Percentiles rank a stretch among this genome's conserved stretches.
Conservation (phyloP, 2,797 vertebrate species). For the Uromys caudimaculatus region DNA sequence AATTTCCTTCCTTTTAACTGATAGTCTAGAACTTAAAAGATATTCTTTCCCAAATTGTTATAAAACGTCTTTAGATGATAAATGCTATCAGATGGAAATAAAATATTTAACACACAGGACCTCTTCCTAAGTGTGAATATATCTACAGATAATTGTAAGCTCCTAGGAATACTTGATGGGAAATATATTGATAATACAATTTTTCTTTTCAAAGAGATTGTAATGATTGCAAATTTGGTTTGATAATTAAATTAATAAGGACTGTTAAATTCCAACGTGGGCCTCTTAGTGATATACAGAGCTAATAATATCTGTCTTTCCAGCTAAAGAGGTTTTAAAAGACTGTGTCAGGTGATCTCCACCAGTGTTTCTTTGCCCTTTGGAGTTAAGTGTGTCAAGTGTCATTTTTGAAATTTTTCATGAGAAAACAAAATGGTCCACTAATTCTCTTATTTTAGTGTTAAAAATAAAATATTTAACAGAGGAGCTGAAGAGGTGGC, state of each 20-base stretch:
- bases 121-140: conserved; percentile 60
- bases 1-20: background rate
- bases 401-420: conserved; percentile 82
- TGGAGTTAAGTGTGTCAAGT: conserved; percentile 86
- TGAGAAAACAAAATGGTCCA: conserved; percentile 80
- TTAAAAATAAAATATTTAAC: conserved; percentile 47
- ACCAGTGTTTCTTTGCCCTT: conserved; percentile 84
- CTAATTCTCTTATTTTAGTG: conserved; percentile 60
- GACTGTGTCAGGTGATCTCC: conserved; percentile 83
- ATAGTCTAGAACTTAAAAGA: conserved; percentile 1
- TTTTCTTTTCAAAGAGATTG: conserved; percentile 86
- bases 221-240: conserved; percentile 87
- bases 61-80: conserved; percentile 45
- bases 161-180: conserved; percentile 84
- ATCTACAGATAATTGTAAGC: conserved; percentile 77
- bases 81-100: conserved; percentile 61
- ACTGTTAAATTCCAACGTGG: conserved; percentile 84
- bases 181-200: conserved; percentile 88
- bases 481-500: background rate
- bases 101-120: conserved; percentile 52
- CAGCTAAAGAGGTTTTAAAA: conserved; percentile 89
- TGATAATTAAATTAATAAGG: conserved; percentile 88
- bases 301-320: conserved; percentile 87
- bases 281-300: conserved; percentile 85
- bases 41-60: conserved; percentile 59